Evolutionary conservation across 2,113 vertebrate genomes (phyloP).

Genomic region (Camelus dromedarius): DNA sequence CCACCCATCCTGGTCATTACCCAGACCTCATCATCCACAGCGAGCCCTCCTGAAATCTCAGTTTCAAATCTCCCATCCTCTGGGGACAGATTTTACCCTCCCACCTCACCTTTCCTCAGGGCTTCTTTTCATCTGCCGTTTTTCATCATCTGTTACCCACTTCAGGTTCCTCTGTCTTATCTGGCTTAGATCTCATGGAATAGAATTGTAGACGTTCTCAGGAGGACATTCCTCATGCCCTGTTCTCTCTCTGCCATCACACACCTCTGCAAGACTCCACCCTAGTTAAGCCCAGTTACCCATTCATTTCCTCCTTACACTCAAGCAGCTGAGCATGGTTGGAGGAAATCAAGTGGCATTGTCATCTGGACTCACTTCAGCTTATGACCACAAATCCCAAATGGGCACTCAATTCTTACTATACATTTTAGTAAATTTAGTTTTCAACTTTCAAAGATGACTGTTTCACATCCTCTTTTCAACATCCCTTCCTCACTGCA

Average conservation of each 20-base stretch:
- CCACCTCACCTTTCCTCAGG: neutral
- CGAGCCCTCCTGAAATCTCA: neutral
- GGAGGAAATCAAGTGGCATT: neutral
- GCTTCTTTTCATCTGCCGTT: neutral
- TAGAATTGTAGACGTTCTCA: neutral
- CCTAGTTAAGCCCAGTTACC: neutral
- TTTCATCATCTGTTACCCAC: neutral
- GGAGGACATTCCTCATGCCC: neutral
- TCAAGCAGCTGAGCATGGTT: neutral
- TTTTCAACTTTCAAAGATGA: neutral
- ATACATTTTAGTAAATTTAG: neutral
- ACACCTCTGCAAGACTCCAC: neutral
- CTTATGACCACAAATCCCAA: neutral
- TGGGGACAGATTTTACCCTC: neutral
- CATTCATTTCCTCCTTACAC: neutral
- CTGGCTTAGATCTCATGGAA: neutral
- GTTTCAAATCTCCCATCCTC: neutral
- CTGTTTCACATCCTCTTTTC: neutral
- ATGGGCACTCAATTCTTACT: neutral
- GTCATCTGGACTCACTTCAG: neutral
- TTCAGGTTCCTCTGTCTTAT: neutral
- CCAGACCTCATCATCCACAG: neutral
- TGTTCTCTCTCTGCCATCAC: neutral
- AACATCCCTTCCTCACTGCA: neutral
- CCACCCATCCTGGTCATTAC: neutral